Conservation (phyloP, 2,113 vertebrate genomes). For the Rhinolophus sinicus region DNA sequence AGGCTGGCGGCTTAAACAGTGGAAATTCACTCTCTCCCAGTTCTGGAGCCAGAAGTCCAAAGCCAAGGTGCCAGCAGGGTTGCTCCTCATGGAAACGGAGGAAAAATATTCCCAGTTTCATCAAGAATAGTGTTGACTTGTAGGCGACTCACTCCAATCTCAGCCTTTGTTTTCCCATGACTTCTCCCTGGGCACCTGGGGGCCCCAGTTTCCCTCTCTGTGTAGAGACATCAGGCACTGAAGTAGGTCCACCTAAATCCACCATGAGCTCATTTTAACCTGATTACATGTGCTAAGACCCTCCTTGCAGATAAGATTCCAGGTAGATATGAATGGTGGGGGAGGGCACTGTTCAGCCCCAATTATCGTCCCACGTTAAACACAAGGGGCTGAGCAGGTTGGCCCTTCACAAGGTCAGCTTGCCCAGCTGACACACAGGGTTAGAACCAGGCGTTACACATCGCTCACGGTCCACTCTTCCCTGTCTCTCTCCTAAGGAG, state of each 20-base stretch:
- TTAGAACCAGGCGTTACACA: neutral
- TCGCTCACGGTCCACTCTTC: neutral
- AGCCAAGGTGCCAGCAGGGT: rapidly evolving
- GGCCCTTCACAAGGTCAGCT: no score
- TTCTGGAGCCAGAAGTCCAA: neutral
- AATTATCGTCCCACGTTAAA: no score
- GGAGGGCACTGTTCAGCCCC: neutral
- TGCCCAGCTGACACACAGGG: neutral
- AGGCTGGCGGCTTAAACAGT: neutral
- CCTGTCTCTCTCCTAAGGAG: neutral
- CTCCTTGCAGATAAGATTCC: neutral
- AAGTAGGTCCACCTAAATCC: neutral
- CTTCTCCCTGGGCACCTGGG: neutral
- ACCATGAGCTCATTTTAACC: neutral
- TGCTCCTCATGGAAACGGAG: no score
- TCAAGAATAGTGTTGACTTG: no score
- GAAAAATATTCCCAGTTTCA: no score
- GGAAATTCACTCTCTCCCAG: no score
- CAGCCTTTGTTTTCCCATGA: neutral
- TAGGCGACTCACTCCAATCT: no score
- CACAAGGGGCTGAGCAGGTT: no score
- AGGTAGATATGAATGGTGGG: no score
- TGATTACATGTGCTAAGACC: neutral
- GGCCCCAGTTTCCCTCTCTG: neutral
- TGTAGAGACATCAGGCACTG: neutral